Evolutionary conservation across 2,888 invertebrate genomes (phyloP).

Genomic region (Oligia fasciuncula): DNA sequence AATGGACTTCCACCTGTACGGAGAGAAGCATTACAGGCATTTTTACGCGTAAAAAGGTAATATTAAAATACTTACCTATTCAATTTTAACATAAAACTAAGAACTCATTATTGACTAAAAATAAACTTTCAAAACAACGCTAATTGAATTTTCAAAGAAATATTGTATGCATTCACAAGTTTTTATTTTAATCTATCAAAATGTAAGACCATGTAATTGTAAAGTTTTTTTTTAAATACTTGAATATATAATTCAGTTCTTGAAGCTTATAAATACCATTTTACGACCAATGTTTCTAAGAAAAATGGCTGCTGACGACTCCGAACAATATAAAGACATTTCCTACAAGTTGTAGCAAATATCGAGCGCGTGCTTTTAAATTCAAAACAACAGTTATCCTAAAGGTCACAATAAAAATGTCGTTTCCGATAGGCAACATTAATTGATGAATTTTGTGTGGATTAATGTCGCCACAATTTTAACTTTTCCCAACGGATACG

Average conservation of each 20-base stretch:
- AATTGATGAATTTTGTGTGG: slow-evolving; percentile 48
- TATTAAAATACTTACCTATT: slow-evolving; percentile 46
- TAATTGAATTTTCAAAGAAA: slow-evolving; percentile 66
- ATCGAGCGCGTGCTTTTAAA: slow-evolving; percentile 49
- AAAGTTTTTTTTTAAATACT: slow-evolving; percentile 49
- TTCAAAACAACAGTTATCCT: slow-evolving; percentile 46
- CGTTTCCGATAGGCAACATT: slow-evolving; percentile 40
- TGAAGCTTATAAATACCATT: slow-evolving; percentile 42
- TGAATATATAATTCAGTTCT: slow-evolving; percentile 42
- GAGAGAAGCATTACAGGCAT: not conserved
- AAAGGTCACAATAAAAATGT: slow-evolving; percentile 62
- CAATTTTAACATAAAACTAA: slow-evolving; percentile 40
- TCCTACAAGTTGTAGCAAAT: slow-evolving; percentile 27
- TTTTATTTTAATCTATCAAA: slow-evolving; percentile 65
- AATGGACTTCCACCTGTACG: slow-evolving; percentile 17
- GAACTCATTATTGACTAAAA: slow-evolving; percentile 34
- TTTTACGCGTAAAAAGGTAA: slow-evolving; percentile 40
- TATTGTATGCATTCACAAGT: slow-evolving; percentile 56
- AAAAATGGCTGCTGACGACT: slow-evolving; percentile 25
- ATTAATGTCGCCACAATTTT: slow-evolving; percentile 59
- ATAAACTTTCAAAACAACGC: slow-evolving; percentile 16
- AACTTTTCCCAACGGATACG: slow-evolving; percentile 61
- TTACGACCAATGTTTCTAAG: slow-evolving; percentile 49
- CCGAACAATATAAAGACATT: slow-evolving; percentile 45
- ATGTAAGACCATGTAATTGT: slow-evolving; percentile 62